These are phyloP conservation scores for Elaeidobius kamerunicus DNA, from an alignment of 2,888 invertebrate genomes.

Conservation along the genomic window DNA sequence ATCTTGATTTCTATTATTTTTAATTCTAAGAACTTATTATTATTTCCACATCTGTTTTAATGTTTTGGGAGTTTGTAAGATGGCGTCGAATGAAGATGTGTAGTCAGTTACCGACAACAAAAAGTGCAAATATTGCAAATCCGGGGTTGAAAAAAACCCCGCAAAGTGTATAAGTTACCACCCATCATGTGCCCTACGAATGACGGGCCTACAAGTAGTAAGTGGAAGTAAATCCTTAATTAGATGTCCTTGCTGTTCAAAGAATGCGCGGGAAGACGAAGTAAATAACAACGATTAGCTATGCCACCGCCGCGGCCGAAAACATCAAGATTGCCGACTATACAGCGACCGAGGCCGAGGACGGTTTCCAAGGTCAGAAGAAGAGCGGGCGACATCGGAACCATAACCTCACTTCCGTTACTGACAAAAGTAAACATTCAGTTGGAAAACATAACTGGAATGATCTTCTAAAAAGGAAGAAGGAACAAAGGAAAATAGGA, in stretches of 20 bases:
- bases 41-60: too few species aligned
- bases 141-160: conserved; percentile 2
- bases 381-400: background rate
- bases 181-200: background rate
- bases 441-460: background rate
- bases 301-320: background rate
- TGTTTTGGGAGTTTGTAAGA: too few species aligned
- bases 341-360: background rate
- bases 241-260: background rate
- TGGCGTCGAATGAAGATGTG: conserved; percentile 4
- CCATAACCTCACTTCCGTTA: background rate
- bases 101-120: background rate
- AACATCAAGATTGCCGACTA: background rate
- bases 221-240: background rate
- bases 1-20: too few species aligned
- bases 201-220: background rate
- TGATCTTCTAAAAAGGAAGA: conserved; percentile 3
- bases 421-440: background rate
- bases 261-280: background rate
- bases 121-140: conserved; percentile 3
- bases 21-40: too few species aligned
- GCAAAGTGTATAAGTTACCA: too few species aligned
- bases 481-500: background rate
- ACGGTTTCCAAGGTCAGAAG: background rate
- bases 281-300: background rate